Conservation (phyloP, 2,888 invertebrate species). For the Sphaeridia pumilis region DNA sequence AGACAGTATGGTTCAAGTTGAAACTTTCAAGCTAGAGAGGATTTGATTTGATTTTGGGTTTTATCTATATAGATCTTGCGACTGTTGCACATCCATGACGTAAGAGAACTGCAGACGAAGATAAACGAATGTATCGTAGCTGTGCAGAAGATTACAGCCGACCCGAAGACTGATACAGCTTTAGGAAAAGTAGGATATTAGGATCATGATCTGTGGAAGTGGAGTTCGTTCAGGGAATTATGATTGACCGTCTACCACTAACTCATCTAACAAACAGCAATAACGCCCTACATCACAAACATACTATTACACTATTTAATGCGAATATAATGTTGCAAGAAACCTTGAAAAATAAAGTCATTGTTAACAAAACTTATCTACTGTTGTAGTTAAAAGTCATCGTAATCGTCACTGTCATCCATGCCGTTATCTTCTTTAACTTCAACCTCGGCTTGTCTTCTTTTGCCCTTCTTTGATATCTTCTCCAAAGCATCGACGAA, state of each 20-base stretch:
- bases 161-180: conserved; percentile 91
- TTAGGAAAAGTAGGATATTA: conserved; percentile 74
- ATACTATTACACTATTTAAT: too few species aligned
- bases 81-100: conserved; percentile 68
- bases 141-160: conserved; percentile 84
- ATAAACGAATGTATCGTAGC: conserved; percentile 90
- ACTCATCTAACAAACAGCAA: too few species aligned
- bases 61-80: conserved; percentile 48
- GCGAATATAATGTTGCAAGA: too few species aligned
- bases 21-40: too few species aligned
- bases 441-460: neutral
- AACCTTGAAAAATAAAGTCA: too few species aligned
- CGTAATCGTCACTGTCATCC: neutral
- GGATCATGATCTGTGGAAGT: too few species aligned
- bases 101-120: conserved; percentile 75
- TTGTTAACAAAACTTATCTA: neutral
- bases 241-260: too few species aligned
- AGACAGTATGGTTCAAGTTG: too few species aligned
- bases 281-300: neutral
- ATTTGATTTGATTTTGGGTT: neutral
- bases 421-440: neutral
- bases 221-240: too few species aligned
- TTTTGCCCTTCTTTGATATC: conserved; percentile 4
- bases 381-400: neutral
- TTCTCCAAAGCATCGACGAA: conserved; percentile 36